These are phyloP conservation scores for Crotalus helleri DNA, from an alignment of 2,113 vertebrate genomes.

Conservation along the genomic window DNA sequence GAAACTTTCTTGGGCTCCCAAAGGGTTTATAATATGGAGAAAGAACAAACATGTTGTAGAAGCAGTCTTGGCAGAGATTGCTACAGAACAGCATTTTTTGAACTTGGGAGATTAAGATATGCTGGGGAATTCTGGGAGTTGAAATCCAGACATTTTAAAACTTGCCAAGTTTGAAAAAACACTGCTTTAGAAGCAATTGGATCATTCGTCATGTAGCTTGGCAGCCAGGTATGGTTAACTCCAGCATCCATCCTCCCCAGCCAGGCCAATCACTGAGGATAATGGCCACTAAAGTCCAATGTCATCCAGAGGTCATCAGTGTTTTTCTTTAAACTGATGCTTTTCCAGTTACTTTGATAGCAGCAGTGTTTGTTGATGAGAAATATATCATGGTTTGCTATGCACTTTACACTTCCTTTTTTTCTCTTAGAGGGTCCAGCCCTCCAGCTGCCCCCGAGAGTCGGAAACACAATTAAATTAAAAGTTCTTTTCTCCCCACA, in stretches of 20 bases:
- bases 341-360: background rate
- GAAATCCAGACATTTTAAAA: background rate
- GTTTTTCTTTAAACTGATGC: background rate
- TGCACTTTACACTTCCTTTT: background rate
- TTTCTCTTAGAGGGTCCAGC: background rate
- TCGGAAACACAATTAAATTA: background rate
- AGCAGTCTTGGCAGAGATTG: background rate
- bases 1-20: background rate
- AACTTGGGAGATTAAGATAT: background rate
- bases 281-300: background rate
- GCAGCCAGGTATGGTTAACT: background rate
- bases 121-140: background rate
- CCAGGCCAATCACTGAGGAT: background rate
- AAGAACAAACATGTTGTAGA: background rate
- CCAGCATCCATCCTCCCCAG: background rate
- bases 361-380: background rate
- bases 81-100: background rate
- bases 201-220: background rate
- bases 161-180: background rate
- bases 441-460: background rate
- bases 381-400: background rate
- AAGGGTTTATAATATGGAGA: background rate
- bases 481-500: slow-evolving; percentile 18
- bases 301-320: background rate
- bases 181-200: background rate